phyloP scores from a whole-genome alignment of 2,113 vertebrate species.

The Jacana jacana region DNA sequence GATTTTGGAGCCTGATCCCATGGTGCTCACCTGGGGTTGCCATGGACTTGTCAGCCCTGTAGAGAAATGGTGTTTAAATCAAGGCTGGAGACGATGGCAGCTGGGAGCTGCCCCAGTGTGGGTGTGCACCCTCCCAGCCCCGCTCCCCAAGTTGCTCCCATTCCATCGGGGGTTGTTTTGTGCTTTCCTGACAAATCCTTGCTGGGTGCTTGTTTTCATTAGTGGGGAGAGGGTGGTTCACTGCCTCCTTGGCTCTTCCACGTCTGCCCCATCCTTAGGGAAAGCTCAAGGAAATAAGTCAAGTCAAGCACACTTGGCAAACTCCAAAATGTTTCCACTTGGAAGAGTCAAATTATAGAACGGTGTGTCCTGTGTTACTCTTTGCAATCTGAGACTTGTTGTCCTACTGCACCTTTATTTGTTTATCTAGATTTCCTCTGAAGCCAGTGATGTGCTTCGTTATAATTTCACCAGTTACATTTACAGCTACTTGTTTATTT shows the following conservation, averaged over 20 bases:
- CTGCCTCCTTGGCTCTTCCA: background rate
- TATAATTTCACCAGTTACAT: background rate
- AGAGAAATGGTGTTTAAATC: background rate
- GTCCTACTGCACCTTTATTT: background rate
- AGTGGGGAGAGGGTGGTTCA: background rate
- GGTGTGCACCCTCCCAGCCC: background rate
- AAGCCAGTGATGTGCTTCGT: background rate
- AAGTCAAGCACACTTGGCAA: background rate
- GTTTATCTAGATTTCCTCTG: background rate
- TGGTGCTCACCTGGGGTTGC: background rate
- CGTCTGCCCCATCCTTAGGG: background rate
- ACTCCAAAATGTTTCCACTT: background rate
- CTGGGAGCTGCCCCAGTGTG: background rate
- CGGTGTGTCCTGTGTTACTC: background rate
- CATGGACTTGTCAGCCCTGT: background rate
- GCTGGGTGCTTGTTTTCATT: background rate
- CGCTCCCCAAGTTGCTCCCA: accelerated
- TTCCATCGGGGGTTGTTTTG: background rate
- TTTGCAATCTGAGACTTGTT: background rate
- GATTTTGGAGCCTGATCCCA: background rate
- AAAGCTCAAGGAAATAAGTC: background rate
- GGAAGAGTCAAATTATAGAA: background rate
- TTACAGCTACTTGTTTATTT: background rate
- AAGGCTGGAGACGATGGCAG: background rate
- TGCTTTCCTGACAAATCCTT: background rate